These are phyloP conservation scores for Syngnathus rostellatus DNA, from an alignment of 2,797 vertebrate genomes.

Conservation along the genomic window DNA sequence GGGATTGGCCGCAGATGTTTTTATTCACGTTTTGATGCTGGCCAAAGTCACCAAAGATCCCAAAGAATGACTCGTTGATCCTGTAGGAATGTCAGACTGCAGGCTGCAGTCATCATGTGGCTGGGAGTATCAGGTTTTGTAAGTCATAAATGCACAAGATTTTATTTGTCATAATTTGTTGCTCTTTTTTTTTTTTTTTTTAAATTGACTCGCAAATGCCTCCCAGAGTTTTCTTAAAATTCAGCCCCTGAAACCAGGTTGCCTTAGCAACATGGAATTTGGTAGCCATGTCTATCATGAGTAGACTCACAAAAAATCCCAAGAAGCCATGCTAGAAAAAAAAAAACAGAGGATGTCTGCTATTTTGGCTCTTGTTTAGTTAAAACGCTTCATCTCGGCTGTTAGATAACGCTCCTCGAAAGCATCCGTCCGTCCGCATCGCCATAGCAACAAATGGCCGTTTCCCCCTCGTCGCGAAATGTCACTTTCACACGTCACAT, in stretches of 20 bases:
- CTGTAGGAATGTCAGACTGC: neutral
- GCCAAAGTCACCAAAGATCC: neutral
- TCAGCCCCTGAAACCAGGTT: too few species aligned
- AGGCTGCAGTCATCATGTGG: neutral
- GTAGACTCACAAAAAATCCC: too few species aligned
- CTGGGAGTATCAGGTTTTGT: neutral
- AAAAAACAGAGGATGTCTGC: too few species aligned
- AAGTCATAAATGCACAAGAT: neutral
- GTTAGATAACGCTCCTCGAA: neutral
- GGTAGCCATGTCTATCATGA: too few species aligned
- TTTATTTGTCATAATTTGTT: neutral
- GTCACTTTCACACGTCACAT: neutral
- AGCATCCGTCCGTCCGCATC: neutral
- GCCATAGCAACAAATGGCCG: neutral
- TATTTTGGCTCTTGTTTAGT: neutral
- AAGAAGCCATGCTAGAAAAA: too few species aligned
- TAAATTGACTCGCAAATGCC: too few species aligned
- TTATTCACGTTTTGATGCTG: neutral
- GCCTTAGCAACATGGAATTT: too few species aligned
- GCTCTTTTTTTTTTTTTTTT: too few species aligned
- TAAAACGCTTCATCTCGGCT: neutral
- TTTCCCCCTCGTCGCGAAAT: neutral
- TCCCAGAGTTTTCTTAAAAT: too few species aligned
- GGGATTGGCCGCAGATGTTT: neutral
- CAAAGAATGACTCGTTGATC: constrained; percentile 3